phyloP scores from a whole-genome alignment of 2,797 vertebrate species.

The Danio choprae region DNA sequence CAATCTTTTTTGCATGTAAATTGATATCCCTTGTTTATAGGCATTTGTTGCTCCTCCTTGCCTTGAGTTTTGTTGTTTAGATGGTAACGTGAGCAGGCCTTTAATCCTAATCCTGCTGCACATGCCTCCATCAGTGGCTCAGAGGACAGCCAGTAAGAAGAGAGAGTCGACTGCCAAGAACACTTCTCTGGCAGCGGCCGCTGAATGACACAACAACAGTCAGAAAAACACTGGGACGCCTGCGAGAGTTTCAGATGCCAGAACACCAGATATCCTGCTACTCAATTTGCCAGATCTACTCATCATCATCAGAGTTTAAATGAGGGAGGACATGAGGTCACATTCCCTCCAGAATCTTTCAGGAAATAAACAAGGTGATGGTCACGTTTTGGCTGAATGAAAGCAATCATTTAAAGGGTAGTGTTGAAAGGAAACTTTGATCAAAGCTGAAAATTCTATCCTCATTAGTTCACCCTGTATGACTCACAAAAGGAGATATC shows the following conservation, averaged over 20 bases:
- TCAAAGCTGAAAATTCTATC: background rate
- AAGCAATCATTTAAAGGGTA: background rate
- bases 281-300: conserved; percentile 11
- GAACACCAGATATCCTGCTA: conserved; percentile 21
- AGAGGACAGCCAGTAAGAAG: conserved; percentile 14
- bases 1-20: too few relatives aligned
- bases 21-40: too few relatives aligned
- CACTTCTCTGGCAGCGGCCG: conserved; percentile 35
- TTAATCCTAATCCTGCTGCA: conserved; percentile 72
- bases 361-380: conserved; percentile 13
- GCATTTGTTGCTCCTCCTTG: conserved; percentile 18
- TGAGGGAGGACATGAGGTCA: conserved; percentile 20
- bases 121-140: conserved; percentile 43
- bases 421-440: background rate
- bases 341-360: background rate
- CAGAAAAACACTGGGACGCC: conserved; percentile 25
- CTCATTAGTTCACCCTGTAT: background rate
- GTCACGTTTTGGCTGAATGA: conserved; percentile 32
- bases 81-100: conserved; percentile 64
- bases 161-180: conserved; percentile 9
- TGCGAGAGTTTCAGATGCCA: conserved; percentile 17
- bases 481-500: background rate
- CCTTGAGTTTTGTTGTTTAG: conserved; percentile 15
- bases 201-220: conserved; percentile 23
- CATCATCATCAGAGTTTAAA: conserved; percentile 1